Percentiles rank a stretch among this genome's conserved stretches.
These are phyloP conservation scores for Drosophila neoperkinsi DNA, from an alignment of 2,888 invertebrate species.

Conservation along the genomic window DNA sequence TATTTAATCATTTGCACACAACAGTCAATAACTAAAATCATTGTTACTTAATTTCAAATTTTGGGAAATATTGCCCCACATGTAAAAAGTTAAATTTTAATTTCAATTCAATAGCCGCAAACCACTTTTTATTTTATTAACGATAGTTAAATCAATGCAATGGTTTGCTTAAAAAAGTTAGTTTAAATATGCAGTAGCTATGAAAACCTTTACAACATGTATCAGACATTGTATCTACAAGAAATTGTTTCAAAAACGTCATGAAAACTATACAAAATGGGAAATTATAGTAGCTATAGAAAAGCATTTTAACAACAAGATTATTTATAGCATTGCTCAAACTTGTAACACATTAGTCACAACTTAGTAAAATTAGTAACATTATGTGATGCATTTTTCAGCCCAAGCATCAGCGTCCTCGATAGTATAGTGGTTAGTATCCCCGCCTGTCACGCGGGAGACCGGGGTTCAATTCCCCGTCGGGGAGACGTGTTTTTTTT, in stretches of 20 bases:
- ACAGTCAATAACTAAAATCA: conserved; percentile 7
- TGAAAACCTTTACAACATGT: neutral
- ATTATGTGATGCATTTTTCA: neutral
- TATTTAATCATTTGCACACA: conserved; percentile 51
- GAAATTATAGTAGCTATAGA: neutral
- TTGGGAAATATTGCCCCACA: neutral
- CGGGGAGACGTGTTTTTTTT: conserved; percentile 32
- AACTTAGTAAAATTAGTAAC: neutral
- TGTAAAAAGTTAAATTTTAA: neutral
- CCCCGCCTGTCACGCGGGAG: conserved; percentile 39
- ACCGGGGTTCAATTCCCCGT: conserved; percentile 61
- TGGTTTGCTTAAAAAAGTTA: no score
- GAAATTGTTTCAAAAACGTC: neutral
- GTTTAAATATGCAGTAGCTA: no score
- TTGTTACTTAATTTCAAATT: neutral
- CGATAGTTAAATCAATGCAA: neutral
- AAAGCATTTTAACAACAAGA: neutral
- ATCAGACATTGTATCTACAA: neutral
- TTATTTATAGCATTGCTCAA: neutral
- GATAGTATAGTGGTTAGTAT: conserved; percentile 59
- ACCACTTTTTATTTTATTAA: neutral
- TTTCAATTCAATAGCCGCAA: neutral
- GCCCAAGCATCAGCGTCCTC: neutral
- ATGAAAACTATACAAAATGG: neutral
- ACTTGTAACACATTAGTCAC: neutral